Base-by-base conservation (phyloP, 1,140 invertebrate genomes). In the Orchesella cincta region DNA sequence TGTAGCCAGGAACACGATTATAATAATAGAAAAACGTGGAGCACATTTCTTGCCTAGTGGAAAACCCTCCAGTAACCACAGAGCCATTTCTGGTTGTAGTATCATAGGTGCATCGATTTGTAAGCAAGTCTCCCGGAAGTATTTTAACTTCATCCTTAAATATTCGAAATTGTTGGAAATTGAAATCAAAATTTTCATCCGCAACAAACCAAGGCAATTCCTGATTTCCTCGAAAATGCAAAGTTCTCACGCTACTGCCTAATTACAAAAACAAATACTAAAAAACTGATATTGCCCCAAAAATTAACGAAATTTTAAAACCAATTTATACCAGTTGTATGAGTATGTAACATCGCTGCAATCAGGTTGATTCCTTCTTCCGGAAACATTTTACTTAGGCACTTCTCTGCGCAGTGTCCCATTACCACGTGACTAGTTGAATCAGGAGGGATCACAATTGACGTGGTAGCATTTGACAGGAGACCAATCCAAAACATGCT, bases 21-120 rank as follows among this genome's bases (percentile, higher is more conserved):
- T 92, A 92, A 85, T 92, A 92, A 78, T 92, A 85, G 76, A 89
- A 88, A 83, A 90, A 90, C 78, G 91, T 90, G 54, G 91, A 85
- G 81, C 91, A 92, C 83, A 91, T 92, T 84, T 92, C 91, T 84
- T 92, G 90, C 76, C 89, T 86, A 78, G 89, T 91, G 39, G 90
- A 89, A 72, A 91, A 85, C 73, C 91, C 91, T 26, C 91, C 91
- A 46, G 92, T 85, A 70, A 91, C 92, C 83, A 91, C 26, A 5
- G 26, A 14, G 1, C 31, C 29, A 8, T 75, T 33, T 33, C 5
- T 35, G 5, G 12, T 3, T 1, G 52, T 75, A 14, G 74, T 57
- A 62, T 67, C 23, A 20, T 57, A 54, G 14, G 74, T 75, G 39
- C 74, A 75, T 75, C 57, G 46, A 14, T 14, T 12, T 14, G n/a